phyloP scores from a whole-genome alignment of 2,113 vertebrate species.

The Riparia riparia region DNA sequence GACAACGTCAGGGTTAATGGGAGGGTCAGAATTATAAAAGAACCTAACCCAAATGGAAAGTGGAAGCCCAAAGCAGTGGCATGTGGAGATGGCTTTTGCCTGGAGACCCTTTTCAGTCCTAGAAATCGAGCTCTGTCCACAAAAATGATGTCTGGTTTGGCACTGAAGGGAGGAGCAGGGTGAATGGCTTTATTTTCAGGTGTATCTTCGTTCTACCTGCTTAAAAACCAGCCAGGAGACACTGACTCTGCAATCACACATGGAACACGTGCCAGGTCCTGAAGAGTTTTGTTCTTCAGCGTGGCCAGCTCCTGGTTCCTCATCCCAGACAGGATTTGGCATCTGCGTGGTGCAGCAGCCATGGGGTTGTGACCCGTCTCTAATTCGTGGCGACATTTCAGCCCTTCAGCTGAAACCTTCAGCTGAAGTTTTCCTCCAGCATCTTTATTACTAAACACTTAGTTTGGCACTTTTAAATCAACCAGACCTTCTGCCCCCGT shows the following conservation, averaged over 20 bases:
- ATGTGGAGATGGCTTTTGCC: background rate
- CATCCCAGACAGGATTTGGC: background rate
- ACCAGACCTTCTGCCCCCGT: background rate
- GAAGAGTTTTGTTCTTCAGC: background rate
- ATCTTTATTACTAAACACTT: background rate
- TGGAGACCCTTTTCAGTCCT: background rate
- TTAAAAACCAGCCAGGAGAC: background rate
- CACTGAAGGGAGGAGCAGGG: background rate
- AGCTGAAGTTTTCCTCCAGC: background rate
- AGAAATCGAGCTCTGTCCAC: background rate
- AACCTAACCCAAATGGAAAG: background rate
- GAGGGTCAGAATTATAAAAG: background rate
- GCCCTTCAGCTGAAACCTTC: background rate
- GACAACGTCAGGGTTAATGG: fast-evolving
- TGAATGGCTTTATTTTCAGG: background rate
- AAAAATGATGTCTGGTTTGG: background rate
- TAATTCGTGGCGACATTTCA: background rate
- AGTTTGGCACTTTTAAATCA: background rate
- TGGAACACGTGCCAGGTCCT: background rate
- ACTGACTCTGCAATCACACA: background rate
- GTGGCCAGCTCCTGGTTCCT: background rate
- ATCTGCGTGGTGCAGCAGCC: fast-evolving
- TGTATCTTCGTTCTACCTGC: background rate
- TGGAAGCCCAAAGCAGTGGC: background rate
- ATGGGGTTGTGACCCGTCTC: background rate